phyloP scores from a whole-genome alignment of 2,888 invertebrate genomes.

The Dioctria rufipes region DNA sequence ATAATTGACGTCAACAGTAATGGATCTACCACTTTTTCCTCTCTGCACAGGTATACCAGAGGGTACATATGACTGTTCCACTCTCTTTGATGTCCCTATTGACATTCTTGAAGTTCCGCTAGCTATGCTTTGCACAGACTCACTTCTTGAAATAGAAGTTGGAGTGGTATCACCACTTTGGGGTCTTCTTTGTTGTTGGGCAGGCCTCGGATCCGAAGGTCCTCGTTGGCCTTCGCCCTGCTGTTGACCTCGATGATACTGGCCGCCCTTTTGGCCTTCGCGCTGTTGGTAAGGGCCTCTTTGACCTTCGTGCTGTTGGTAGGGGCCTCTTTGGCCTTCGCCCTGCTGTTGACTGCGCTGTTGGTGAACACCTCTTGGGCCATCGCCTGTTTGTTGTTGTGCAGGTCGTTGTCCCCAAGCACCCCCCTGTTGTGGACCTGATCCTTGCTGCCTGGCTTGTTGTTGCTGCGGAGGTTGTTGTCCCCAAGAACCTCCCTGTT shows the following conservation, averaged over 20 bases:
- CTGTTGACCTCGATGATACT: slow-evolving; percentile 30
- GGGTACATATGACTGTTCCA: neutral
- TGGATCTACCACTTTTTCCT: slow-evolving; percentile 69
- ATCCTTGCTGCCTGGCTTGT: too few species aligned
- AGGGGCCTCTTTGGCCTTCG: neutral
- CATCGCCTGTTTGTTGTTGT: too few species aligned
- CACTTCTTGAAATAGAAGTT: neutral
- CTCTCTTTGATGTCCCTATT: slow-evolving; percentile 15
- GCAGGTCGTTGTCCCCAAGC: too few species aligned
- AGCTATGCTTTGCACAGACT: neutral
- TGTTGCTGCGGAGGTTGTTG: neutral
- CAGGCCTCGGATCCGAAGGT: neutral
- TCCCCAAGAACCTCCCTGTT: slow-evolving; percentile 28
- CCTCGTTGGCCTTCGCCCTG: neutral
- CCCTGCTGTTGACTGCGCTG: slow-evolving; percentile 32
- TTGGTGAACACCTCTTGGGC: neutral
- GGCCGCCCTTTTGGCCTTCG: neutral
- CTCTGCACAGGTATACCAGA: slow-evolving; percentile 56
- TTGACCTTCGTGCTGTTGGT: neutral
- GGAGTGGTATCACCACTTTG: neutral
- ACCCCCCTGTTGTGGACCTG: too few species aligned
- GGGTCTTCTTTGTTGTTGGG: neutral
- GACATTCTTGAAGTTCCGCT: slow-evolving; percentile 9
- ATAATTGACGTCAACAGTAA: slow-evolving; percentile 78
- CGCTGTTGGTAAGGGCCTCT: neutral